Base-by-base conservation (phyloP, 2,888 invertebrate species). In the Charanyca ferruginea region DNA sequence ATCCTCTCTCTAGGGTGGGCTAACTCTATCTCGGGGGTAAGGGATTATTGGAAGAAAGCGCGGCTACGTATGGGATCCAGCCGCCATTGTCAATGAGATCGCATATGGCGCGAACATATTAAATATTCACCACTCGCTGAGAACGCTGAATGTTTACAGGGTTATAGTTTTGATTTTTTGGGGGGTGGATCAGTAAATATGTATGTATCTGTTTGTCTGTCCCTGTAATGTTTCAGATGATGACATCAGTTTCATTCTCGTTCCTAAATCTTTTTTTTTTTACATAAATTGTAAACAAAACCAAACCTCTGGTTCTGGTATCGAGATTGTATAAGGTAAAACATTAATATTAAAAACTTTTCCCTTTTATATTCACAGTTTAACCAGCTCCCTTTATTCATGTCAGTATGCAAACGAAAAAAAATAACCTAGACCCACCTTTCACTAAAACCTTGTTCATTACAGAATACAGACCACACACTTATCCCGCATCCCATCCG, bases 401-500 rank as follows among this genome's bases (percentile, higher is more conserved):
- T 63, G 61, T 61, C 73, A 71, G 68, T 79, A 79, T 77, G 82
- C 78, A 83, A 80, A 81, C 51, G 62, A 73, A 80, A 54, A 73
- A 83, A 75, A 78, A n/a, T n/a, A 69, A 70, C 53, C 44, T 65
- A 72, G 63, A 54, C 57, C 76, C 81, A 80, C 83, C 81, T 81
- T 79, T 81, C 72, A 85, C 61, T 63, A 66, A 57, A 66, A 66
- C 70, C 73, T 62, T 55, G 76, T 78, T 85, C 85, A 87, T 88
- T 87, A 83, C 77, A n/a, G n/a, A n/a, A n/a, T n/a, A n/a, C n/a
- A 83, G 89, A 89, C 93, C 93, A 92, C 93, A 94, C 92, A 93
- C 91, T 93, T 90, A 80, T 90, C 94, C 94, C 94, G 91, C 94
- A 93, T 93, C 81, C 81, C 84, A 89, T 86, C 89, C 88, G 89